Percentiles rank a stretch among this genome's conserved stretches.
These are phyloP conservation scores for Hypercompe scribonia DNA, from an alignment of 2,888 invertebrate genomes.

Conservation along the genomic window DNA sequence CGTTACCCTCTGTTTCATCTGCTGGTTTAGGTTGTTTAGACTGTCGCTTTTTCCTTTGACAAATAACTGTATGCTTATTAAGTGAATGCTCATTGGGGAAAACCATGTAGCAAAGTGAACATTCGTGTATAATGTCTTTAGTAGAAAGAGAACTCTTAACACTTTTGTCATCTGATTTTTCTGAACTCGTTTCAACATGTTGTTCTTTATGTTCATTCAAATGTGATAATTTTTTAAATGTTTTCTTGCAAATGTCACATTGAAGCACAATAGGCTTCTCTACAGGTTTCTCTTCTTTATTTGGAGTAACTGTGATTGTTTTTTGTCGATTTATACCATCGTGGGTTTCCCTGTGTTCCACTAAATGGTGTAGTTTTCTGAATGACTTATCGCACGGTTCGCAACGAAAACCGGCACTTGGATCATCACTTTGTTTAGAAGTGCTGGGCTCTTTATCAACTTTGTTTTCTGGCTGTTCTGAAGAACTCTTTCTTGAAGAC, in stretches of 20 bases:
- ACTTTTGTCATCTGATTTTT: slow-evolving; percentile 81
- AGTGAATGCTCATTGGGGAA: slow-evolving; percentile 84
- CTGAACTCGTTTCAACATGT: slow-evolving; percentile 76
- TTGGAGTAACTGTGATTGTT: slow-evolving; percentile 43
- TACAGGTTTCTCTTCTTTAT: slow-evolving; percentile 40
- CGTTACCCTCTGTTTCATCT: slow-evolving; percentile 44
- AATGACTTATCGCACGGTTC: slow-evolving; percentile 85
- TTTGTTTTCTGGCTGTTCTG: slow-evolving; percentile 69
- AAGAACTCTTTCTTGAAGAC: slow-evolving; percentile 69
- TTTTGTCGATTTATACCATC: slow-evolving; percentile 78
- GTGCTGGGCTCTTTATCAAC: slow-evolving; percentile 54
- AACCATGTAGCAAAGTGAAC: slow-evolving; percentile 84
- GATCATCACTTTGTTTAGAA: slow-evolving; percentile 68
- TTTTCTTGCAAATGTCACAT: slow-evolving; percentile 81
- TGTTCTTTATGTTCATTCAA: slow-evolving; percentile 82
- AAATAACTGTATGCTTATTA: slow-evolving; percentile 76
- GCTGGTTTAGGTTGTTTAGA: slow-evolving; percentile 58
- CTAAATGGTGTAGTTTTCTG: slow-evolving; percentile 82
- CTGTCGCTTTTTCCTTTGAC: slow-evolving; percentile 78
- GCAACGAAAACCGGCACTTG: slow-evolving; percentile 79
- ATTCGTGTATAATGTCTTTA: slow-evolving; percentile 84
- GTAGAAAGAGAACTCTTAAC: slow-evolving; percentile 78
- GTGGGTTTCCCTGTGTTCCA: slow-evolving; percentile 83
- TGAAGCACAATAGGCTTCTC: slow-evolving; percentile 62
- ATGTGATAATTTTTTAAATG: slow-evolving; percentile 78